Percentiles rank a stretch among this genome's conserved stretches.
Conservation (phyloP, 2,797 vertebrate species). For the Telmatherina bonti region DNA sequence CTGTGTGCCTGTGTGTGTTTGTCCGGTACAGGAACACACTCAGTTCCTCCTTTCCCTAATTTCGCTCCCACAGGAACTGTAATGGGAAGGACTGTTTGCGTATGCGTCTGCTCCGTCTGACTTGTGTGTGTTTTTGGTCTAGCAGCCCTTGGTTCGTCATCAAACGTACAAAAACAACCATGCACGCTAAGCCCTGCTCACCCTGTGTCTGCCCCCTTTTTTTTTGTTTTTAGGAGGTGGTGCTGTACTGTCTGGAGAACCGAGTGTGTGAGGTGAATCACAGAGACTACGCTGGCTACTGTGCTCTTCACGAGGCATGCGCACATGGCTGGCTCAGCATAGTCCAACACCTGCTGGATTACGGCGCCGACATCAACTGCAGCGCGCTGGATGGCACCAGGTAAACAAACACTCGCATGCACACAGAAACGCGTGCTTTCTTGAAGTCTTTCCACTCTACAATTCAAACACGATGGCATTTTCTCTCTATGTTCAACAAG, state of each 20-base stretch:
- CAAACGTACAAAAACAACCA: constrained; percentile 13
- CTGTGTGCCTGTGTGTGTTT: constrained; percentile 52
- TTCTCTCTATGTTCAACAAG: not conserved
- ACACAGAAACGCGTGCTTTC: not conserved
- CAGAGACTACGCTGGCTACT: constrained; percentile 97
- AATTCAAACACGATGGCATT: not conserved
- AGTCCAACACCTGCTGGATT: constrained; percentile 95
- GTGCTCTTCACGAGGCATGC: constrained; percentile 97
- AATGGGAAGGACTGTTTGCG: constrained; percentile 55
- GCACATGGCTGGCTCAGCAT: constrained; percentile 96
- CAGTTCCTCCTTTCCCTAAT: constrained; percentile 63
- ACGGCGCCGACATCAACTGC: constrained; percentile 98
- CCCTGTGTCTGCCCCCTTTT: constrained; percentile 25
- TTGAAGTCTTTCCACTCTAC: not conserved
- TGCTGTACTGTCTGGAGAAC: constrained; percentile 97
- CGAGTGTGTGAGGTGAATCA: constrained; percentile 98
- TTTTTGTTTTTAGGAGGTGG: constrained; percentile 80
- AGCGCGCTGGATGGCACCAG: constrained; percentile 96
- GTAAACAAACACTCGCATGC: constrained; percentile 65
- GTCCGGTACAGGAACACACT: constrained; percentile 55
- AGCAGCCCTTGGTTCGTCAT: constrained; percentile 23
- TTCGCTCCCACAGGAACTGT: constrained; percentile 60
- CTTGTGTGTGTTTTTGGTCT: constrained; percentile 39
- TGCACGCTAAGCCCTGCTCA: constrained; percentile 32
- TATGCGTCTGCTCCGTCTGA: constrained; percentile 48